Conservation (phyloP, 2,113 vertebrate genomes). For the Falco punctatus region DNA sequence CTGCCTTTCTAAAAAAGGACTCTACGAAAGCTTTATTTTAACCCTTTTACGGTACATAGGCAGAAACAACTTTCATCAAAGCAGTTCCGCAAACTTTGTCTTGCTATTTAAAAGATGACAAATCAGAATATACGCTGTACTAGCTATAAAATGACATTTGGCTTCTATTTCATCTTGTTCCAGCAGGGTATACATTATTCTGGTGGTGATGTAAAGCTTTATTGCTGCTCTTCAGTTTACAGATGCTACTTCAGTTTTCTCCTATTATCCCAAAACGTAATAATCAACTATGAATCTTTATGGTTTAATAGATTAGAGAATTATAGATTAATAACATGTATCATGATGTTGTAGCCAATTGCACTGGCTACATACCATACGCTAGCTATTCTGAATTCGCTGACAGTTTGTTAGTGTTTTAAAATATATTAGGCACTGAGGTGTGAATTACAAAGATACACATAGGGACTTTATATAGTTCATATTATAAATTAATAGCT, state of each 20-base stretch:
- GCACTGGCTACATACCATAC: not conserved
- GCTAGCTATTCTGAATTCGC: not conserved
- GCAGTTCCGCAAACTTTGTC: not conserved
- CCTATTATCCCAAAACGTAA: not conserved
- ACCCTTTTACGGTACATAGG: not conserved
- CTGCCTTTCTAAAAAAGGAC: conserved; percentile 25
- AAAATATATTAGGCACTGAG: not conserved
- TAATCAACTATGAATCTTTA: not conserved
- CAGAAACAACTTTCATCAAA: not conserved
- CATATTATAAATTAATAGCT: not conserved
- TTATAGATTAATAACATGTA: not conserved
- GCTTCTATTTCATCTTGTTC: not conserved
- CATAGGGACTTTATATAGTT: not conserved
- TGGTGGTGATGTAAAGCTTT: not conserved
- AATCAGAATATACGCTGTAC: not conserved
- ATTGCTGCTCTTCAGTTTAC: not conserved
- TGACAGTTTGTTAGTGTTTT: not conserved
- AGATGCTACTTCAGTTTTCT: not conserved
- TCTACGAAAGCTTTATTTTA: conserved; percentile 9
- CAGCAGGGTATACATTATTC: not conserved
- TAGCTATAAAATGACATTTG: not conserved
- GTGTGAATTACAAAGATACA: not conserved
- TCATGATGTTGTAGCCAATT: not conserved
- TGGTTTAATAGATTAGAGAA: not conserved
- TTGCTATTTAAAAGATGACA: not conserved